These are phyloP conservation scores for Euura saliciscinereae DNA, from an alignment of 1,140 invertebrate genomes.

Conservation along the genomic window DNA sequence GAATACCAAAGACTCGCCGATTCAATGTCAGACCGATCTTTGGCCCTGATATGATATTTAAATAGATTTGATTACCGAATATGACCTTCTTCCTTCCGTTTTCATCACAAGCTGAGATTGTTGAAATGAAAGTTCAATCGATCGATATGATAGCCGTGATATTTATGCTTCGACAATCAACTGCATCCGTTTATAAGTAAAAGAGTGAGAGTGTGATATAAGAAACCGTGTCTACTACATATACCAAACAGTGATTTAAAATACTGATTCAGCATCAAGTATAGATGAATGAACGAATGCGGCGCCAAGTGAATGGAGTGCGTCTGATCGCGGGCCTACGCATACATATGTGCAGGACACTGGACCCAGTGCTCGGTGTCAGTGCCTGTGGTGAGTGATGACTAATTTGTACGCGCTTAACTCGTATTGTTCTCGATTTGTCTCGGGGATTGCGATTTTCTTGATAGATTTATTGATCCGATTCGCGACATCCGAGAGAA, in stretches of 20 bases:
- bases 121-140: no score
- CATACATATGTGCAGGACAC: slow-evolving; percentile 36
- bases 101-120: no score
- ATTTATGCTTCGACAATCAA: no score
- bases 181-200: no score
- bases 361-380: slow-evolving; percentile 14
- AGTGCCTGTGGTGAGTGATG: slow-evolving; percentile 26
- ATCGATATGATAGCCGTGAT: no score
- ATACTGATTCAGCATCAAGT: no score
- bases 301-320: slow-evolving; percentile 60
- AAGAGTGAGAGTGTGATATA: no score
- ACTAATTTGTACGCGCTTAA: slow-evolving; percentile 44
- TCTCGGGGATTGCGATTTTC: slow-evolving; percentile 4
- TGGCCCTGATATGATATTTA: not conserved
- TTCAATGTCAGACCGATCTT: not conserved
- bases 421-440: slow-evolving; percentile 18
- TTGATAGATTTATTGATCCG: not conserved
- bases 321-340: slow-evolving; percentile 50
- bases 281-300: slow-evolving; percentile 55
- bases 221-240: no score
- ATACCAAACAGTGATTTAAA: no score
- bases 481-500: not conserved
- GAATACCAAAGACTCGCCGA: slow-evolving; percentile 3
- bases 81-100: no score
- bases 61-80: not conserved